Conservation (phyloP, 2,888 invertebrate genomes). For the Eulithis testata region DNA sequence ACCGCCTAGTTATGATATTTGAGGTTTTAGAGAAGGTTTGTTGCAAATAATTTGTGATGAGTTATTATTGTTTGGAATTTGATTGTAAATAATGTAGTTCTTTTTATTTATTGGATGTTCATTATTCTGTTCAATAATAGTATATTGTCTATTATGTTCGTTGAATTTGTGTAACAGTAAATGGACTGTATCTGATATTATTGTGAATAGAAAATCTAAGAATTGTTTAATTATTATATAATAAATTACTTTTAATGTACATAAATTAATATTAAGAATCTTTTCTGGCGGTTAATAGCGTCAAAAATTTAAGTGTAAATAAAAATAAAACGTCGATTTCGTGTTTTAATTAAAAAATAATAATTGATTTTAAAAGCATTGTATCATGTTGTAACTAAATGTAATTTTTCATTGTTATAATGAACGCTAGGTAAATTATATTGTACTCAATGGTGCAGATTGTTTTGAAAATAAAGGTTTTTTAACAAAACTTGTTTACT, state of each 20-base stretch:
- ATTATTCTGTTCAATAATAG: no score
- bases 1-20: no score
- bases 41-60: no score
- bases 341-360: slow-evolving; percentile 8
- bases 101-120: no score
- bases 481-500: slow-evolving; percentile 45
- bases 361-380: slow-evolving; percentile 21
- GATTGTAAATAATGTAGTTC: no score
- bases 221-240: not conserved
- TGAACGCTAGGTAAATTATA: slow-evolving; percentile 69
- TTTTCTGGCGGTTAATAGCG: not conserved
- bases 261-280: not conserved
- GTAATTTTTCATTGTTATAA: slow-evolving; percentile 71
- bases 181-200: not conserved
- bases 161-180: not conserved
- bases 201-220: not conserved
- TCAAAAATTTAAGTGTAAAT: slow-evolving; percentile 18
- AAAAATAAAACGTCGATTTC: slow-evolving; percentile 8
- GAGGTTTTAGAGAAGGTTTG: no score
- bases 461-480: slow-evolving; percentile 74
- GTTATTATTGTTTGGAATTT: no score
- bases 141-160: no score
- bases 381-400: slow-evolving; percentile 37
- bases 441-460: slow-evolving; percentile 71
- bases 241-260: not conserved